phyloP scores from a whole-genome alignment of 1,140 invertebrate genomes.

The Potamilus streckersoni region DNA sequence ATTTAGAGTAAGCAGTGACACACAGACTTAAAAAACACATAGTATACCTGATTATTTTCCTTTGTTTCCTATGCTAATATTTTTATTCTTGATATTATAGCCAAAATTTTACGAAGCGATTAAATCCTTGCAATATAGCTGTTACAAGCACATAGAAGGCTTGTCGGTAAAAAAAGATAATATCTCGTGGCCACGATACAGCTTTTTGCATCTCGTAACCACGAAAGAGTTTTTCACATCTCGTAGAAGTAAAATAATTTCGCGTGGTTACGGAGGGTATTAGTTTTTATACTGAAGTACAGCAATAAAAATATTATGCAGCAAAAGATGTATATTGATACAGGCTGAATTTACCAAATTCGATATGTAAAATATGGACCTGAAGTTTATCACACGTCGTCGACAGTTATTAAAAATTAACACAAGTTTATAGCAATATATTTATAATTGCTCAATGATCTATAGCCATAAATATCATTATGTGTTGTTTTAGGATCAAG shows the following conservation, averaged over 20 bases:
- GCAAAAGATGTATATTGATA: no score
- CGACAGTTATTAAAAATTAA: neutral
- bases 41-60: neutral
- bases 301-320: no score
- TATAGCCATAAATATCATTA: no score
- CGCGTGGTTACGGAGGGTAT: no score
- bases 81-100: neutral
- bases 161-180: neutral
- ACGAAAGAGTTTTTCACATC: no score
- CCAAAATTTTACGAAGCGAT: neutral
- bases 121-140: neutral
- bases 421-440: neutral
- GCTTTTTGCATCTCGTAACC: no score
- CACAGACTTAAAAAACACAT: neutral
- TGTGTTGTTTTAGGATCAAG: constrained; percentile 43
- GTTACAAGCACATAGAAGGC: neutral
- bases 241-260: no score
- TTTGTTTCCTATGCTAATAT: neutral
- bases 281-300: no score
- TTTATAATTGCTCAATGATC: no score
- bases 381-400: neutral
- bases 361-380: neutral
- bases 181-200: neutral
- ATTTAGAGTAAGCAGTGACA: neutral
- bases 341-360: neutral